Conservation (phyloP, 2,113 vertebrate species). For the Kobus ellipsiprymnus region DNA sequence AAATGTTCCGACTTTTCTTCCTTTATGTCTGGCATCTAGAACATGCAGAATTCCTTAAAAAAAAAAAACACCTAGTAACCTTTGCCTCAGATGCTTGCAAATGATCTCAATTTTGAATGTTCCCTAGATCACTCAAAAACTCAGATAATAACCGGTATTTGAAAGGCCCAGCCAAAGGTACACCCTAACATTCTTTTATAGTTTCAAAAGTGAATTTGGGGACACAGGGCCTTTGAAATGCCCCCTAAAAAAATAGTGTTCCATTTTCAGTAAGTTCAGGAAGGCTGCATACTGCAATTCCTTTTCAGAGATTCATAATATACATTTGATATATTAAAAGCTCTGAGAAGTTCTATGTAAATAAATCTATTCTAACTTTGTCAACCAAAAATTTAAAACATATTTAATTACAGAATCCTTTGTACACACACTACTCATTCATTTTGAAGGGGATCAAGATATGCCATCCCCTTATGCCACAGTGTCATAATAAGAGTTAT, state of each 20-base stretch:
- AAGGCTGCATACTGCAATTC: neutral
- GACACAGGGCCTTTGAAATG: neutral
- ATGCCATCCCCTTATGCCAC: neutral
- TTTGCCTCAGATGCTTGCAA: constrained; percentile 1
- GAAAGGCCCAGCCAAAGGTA: neutral
- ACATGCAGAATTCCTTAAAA: neutral
- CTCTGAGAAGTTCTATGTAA: neutral
- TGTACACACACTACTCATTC: neutral
- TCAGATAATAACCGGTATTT: neutral
- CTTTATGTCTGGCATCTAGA: neutral
- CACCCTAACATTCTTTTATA: neutral
- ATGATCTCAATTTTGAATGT: constrained; percentile 20
- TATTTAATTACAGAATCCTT: neutral
- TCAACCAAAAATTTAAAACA: neutral
- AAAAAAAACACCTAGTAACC: neutral
- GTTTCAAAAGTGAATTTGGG: neutral
- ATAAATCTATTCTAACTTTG: neutral
- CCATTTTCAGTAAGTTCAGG: neutral
- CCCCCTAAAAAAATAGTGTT: neutral
- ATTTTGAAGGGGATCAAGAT: constrained; percentile 3
- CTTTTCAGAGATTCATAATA: neutral
- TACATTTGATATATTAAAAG: neutral
- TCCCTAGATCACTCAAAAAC: neutral
- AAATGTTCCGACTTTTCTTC: neutral
- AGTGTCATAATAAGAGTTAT: neutral